Conservation (phyloP, 92 coral and sea anemone genomes). For the Paramuricea clavata region DNA sequence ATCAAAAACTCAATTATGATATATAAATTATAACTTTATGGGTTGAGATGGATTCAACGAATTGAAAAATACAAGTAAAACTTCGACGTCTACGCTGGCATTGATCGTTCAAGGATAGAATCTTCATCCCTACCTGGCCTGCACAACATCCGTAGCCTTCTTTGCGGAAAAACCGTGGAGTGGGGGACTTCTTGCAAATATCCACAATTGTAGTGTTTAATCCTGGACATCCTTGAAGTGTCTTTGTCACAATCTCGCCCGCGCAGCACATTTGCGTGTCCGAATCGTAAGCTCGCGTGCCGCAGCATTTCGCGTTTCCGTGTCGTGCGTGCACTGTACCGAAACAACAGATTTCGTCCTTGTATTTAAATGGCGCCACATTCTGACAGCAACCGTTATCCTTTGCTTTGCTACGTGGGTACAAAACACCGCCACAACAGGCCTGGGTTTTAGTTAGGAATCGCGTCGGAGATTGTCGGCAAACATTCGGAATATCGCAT, state of each 20-base stretch:
- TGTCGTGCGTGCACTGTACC: background rate
- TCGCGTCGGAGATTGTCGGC: background rate
- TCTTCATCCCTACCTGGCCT: background rate
- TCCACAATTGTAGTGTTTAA: background rate
- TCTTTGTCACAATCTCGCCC: background rate
- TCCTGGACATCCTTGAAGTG: background rate
- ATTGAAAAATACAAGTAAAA: too few species aligned
- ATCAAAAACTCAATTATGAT: too few species aligned
- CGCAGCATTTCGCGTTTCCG: background rate
- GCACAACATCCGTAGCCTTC: conserved; percentile 4
- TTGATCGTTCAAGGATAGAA: background rate
- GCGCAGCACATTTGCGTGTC: conserved; percentile 1
- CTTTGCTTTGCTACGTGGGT: background rate
- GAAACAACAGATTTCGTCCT: background rate
- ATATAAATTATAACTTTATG: too few species aligned
- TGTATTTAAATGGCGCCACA: background rate
- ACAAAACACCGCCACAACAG: background rate
- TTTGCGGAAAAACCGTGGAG: background rate
- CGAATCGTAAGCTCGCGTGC: background rate
- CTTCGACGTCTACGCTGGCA: too few species aligned
- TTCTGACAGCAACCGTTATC: background rate
- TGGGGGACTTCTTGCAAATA: background rate
- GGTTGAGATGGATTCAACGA: too few species aligned
- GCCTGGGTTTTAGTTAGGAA: background rate
- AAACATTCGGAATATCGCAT: background rate